Evolutionary conservation across 1,140 invertebrate species (phyloP).

Genomic region (Drosophila pandora): DNA sequence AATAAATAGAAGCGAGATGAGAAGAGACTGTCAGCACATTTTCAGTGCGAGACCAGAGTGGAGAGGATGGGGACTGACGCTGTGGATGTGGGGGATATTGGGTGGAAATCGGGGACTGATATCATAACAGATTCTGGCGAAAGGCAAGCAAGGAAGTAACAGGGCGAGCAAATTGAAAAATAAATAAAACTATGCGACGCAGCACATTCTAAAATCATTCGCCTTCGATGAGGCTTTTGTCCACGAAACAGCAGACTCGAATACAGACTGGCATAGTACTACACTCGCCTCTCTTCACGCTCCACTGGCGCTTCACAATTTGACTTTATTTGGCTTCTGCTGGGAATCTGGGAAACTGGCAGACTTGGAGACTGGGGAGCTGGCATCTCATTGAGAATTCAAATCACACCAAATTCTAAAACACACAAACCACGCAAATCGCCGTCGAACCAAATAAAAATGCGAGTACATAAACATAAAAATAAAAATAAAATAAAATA

Average conservation of each 20-base stretch:
- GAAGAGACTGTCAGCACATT: slow-evolving; percentile 49
- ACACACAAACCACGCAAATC: slow-evolving; percentile 78
- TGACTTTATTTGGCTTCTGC: slow-evolving; percentile 33
- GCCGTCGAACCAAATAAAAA: slow-evolving; percentile 62
- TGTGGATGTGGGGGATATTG: background rate
- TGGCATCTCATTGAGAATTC: slow-evolving; percentile 69
- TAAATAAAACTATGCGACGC: slow-evolving; percentile 78
- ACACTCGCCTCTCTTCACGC: slow-evolving; percentile 49
- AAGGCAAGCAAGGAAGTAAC: slow-evolving; percentile 47
- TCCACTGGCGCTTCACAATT: slow-evolving; percentile 24
- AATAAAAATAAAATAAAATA: slow-evolving; percentile 67
- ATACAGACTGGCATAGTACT: background rate
- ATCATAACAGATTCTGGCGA: slow-evolving; percentile 62
- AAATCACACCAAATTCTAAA: slow-evolving; percentile 80
- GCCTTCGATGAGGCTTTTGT: background rate
- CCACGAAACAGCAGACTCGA: background rate
- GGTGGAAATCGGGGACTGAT: slow-evolving; percentile 18
- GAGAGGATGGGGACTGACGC: background rate
- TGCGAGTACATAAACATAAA: slow-evolving; percentile 77
- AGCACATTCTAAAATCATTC: slow-evolving; percentile 66
- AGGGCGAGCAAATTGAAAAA: slow-evolving; percentile 72
- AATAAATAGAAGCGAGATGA: slow-evolving; percentile 19
- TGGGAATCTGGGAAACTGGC: slow-evolving; percentile 7
- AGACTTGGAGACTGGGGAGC: background rate
- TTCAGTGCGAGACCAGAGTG: background rate